Evolutionary conservation across 1,140 invertebrate species (phyloP).

Genomic region (Proales similis): DNA sequence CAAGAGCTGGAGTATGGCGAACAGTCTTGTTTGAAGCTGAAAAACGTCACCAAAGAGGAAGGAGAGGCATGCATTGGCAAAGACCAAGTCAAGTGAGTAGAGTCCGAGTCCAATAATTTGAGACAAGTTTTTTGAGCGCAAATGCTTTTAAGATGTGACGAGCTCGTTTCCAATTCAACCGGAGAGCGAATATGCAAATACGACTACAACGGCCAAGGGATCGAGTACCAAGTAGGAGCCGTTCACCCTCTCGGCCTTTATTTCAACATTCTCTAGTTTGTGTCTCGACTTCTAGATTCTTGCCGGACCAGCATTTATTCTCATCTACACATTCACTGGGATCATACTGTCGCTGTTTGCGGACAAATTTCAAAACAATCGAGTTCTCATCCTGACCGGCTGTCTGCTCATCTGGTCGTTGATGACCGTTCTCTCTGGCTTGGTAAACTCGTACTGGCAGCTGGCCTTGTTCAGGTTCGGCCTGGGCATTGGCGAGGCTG

Average conservation of each 20-base stretch:
- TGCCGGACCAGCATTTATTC: slow-evolving; percentile 81
- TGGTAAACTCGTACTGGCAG: slow-evolving; percentile 80
- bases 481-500: slow-evolving; percentile 74
- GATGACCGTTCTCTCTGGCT: slow-evolving; percentile 72
- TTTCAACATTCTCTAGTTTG: background rate
- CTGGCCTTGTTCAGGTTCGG: slow-evolving; percentile 74
- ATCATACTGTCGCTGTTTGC: slow-evolving; percentile 75
- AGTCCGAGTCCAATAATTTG: slow-evolving; percentile 3
- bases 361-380: slow-evolving; percentile 45
- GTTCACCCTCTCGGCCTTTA: background rate
- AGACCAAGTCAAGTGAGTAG: slow-evolving; percentile 20
- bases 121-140: background rate
- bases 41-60: slow-evolving; percentile 1
- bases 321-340: slow-evolving; percentile 77
- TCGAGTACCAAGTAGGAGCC: slow-evolving; percentile 69
- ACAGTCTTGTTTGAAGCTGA: slow-evolving; percentile 65
- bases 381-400: slow-evolving; percentile 65
- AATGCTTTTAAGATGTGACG: slow-evolving; percentile 4
- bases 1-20: slow-evolving; percentile 72
- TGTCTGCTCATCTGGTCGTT: slow-evolving; percentile 72
- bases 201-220: slow-evolving; percentile 81
- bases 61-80: slow-evolving; percentile 35
- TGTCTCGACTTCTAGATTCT: slow-evolving; percentile 56
- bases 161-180: slow-evolving; percentile 47
- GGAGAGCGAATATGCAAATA: slow-evolving; percentile 68